Evolutionary conservation across 2,797 vertebrate genomes (phyloP), one percentile per base, ranked within the genome.

Genomic region (Craterocephalus amniculus): DNA sequence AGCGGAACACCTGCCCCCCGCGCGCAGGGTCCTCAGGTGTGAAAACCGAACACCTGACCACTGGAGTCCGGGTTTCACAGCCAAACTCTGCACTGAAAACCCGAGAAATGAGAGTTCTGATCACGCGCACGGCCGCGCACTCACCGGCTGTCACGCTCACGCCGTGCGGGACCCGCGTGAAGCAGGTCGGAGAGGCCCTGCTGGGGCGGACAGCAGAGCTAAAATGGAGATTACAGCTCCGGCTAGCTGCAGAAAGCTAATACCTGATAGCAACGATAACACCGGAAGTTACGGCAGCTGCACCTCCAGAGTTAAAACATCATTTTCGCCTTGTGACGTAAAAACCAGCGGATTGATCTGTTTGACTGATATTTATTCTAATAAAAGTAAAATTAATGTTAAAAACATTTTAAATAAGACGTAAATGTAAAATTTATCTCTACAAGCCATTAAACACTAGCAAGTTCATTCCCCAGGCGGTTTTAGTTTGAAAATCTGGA

Each of bases 201-300:
- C 56, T 64, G 54, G 70, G 58, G 65, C 67, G 38, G 63, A 43
- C 24, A 40, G 18, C 67, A 10, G 24, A 78, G 74, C 69, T 72
- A 92, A 90, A 86, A 92, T 89, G 86, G 87, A 92, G 87, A 76
- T 84, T 51, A 66, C 36, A 24, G 67, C 76, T 77, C 57, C 4
- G 12, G 62, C 68, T 80, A 81, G 64, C 73, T 55, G 1, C 2
- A 2, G 6, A 0, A 74, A 77, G 74, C 70, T 80, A 67, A 16
- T 58, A 4, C n/a, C 16, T 3, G 29, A 27, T 81, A 85, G 70
- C 67, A 26, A 38, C n/a, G 2, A 6, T 0, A 2, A 2, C 1
- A 20, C 38, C 58, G 79, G 86, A 86, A 51, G 10, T 31, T 1
- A 0, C 0, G 1, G 24, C 2, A 20, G 5, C 0, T 6, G 0